Conservation (phyloP, 2,888 invertebrate species). For the Drosophila borealis region DNA sequence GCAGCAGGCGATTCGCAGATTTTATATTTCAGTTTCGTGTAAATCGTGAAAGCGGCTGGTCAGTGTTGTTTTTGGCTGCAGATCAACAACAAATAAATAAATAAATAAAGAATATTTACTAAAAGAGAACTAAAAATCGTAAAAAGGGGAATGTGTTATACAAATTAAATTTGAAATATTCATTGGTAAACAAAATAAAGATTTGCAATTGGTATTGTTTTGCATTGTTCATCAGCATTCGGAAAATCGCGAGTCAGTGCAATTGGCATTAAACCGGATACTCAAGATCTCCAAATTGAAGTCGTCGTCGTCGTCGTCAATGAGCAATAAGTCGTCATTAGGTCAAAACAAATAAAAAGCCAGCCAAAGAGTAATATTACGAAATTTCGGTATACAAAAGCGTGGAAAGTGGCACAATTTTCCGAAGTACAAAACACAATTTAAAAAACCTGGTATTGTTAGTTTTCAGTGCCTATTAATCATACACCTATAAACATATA, state of each 20-base stretch:
- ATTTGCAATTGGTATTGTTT: not conserved
- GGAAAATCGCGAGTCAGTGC: conserved; percentile 32
- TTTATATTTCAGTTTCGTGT: conserved; percentile 80
- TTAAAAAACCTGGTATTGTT: conserved; percentile 7
- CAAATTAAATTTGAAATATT: not conserved
- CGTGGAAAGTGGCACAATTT: conserved; percentile 50
- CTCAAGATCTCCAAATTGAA: conserved; percentile 63
- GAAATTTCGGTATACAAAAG: conserved; percentile 28
- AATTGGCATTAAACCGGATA: conserved; percentile 77
- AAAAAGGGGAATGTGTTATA: conserved; percentile 7
- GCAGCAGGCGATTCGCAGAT: conserved; percentile 60
- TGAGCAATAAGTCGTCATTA: not conserved
- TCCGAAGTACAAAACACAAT: conserved; percentile 4
- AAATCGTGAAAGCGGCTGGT: conserved; percentile 79
- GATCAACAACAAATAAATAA: conserved; percentile 33
- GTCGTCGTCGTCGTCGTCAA: conserved; percentile 16
- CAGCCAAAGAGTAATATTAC: conserved; percentile 25
- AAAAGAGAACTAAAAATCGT: not conserved
- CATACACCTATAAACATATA: conserved; percentile 10
- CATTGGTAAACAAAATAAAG: not conserved
- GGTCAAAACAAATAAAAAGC: conserved; percentile 20
- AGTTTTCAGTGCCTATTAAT: conserved; percentile 3
- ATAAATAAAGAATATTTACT: conserved; percentile 17
- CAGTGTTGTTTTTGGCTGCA: conserved; percentile 33
- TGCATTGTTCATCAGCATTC: not conserved